Evolutionary conservation across 1,140 invertebrate species (phyloP), one percentile per base, ranked within the genome.

Genomic region (Asbolus verrucosus): DNA sequence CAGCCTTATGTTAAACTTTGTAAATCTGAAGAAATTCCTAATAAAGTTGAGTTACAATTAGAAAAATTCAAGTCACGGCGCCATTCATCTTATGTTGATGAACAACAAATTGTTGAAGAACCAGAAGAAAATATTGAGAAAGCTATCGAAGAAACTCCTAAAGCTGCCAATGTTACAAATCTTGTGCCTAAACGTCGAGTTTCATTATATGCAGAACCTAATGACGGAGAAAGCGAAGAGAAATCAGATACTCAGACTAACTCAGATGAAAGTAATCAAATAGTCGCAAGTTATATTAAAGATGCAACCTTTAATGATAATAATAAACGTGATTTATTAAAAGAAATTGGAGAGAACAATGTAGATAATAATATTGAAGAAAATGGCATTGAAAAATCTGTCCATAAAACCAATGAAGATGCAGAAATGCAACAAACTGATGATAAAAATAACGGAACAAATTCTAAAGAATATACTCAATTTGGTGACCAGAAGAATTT

Each of bases 111-210:
- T n/a, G n/a, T n/a, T n/a, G n/a, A n/a, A n/a, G 21, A n/a, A 27
- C 19, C 9, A 13, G 6, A 6, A 11, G 13, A 24, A 27, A 9
- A 54, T 1, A 15, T 19, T 8, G 19, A 19, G 46, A 50, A n/a
- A n/a, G n/a, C 6, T 19, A 13, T 54, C 13, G 46, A 54, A 11
- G 46, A 54, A 13, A 54, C 46, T 54, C 46, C 46, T 1, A 54
- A 54, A 54, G 19, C 46, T 13, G 46, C 46, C 6, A 54, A n/a
- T 24, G 11, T 54, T 21, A 27, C 46, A 15, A 27, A 24, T 30
- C 21, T 54, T 11, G 46, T 54, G 46, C 46, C 46, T 54, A 54
- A 54, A 54, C 46, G 46, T 54, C 19, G 46, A n/a, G 46, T 54
- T 54, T 54, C 46, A 24, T 8, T 19, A 5, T 46, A 46, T 46